A percentile compares a stretch with the other conserved stretches of the same genome.
These are phyloP conservation scores for Drosophila miranda DNA, from an alignment of 1,140 invertebrate genomes.

Conservation along the genomic window DNA sequence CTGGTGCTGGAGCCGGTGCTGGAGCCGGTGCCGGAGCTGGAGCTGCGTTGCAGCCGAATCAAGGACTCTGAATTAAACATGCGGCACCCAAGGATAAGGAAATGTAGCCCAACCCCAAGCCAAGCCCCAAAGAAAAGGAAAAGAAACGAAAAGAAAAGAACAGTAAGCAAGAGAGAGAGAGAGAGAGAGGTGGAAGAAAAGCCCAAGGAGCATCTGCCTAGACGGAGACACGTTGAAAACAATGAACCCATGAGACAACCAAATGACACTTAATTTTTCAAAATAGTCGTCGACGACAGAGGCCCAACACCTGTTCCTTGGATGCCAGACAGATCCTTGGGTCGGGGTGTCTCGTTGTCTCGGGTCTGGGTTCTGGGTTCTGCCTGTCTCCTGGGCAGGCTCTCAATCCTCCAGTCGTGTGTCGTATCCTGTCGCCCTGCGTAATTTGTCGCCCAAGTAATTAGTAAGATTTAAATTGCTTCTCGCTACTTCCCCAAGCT, in stretches of 20 bases:
- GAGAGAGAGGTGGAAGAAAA: constrained; percentile 3
- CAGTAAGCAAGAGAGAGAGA: not conserved
- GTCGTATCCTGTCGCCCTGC: constrained; percentile 36
- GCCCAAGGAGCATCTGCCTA: constrained; percentile 9
- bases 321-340: constrained; percentile 5
- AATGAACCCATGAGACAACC: constrained; percentile 68
- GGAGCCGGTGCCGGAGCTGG: constrained; percentile 3
- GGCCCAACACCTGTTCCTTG: constrained; percentile 40
- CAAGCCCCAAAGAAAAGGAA: constrained; percentile 8
- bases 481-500: constrained; percentile 45
- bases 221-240: constrained; percentile 45
- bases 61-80: constrained; percentile 50
- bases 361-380: not conserved
- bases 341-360: not conserved
- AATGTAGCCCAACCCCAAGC: constrained; percentile 5
- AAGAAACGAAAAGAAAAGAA: constrained; percentile 4
- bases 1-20: not conserved
- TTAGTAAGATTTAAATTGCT: constrained; percentile 82
- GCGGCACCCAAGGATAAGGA: constrained; percentile 28
- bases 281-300: constrained; percentile 46
- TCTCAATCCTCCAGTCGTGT: constrained; percentile 15
- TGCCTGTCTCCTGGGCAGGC: constrained; percentile 1
- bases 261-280: constrained; percentile 78
- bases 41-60: constrained; percentile 5
- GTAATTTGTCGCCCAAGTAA: constrained; percentile 82